Conservation (phyloP, 2,113 vertebrate species). For the Tapirus terrestris region DNA sequence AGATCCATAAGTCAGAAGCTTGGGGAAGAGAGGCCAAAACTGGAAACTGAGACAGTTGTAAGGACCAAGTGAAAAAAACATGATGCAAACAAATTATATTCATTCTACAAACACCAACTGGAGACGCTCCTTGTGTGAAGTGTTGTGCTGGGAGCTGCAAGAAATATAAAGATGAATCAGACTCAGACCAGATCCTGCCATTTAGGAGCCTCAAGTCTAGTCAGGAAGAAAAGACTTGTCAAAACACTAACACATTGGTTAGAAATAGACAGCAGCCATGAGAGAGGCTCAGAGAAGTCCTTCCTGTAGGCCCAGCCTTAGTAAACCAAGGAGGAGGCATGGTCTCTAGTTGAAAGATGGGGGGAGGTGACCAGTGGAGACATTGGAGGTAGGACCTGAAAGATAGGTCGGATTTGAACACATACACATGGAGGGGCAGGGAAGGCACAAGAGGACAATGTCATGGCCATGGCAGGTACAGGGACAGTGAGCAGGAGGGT, state of each 20-base stretch:
- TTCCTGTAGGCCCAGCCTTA: not conserved
- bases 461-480: not conserved
- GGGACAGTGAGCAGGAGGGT: not conserved
- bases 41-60: not conserved
- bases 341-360: not conserved
- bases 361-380: not conserved
- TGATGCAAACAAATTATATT: not conserved
- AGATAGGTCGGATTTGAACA: not conserved
- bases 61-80: not conserved
- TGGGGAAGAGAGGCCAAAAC: not conserved
- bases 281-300: not conserved
- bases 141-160: not conserved
- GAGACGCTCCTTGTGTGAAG: not conserved
- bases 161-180: slow-evolving; percentile 36
- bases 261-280: not conserved
- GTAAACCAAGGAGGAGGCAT: not conserved
- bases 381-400: not conserved
- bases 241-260: not conserved
- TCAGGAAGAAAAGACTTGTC: not conserved
- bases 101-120: slow-evolving; percentile 26
- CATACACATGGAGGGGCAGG: not conserved
- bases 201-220: not conserved
- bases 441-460: not conserved
- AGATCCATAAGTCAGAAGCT: not conserved
- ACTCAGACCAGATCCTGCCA: not conserved